Percentiles rank a stretch among this genome's conserved stretches.
These are phyloP conservation scores for Myiotriccus ornatus DNA, from an alignment of 2,797 vertebrate genomes.

Conservation along the genomic window DNA sequence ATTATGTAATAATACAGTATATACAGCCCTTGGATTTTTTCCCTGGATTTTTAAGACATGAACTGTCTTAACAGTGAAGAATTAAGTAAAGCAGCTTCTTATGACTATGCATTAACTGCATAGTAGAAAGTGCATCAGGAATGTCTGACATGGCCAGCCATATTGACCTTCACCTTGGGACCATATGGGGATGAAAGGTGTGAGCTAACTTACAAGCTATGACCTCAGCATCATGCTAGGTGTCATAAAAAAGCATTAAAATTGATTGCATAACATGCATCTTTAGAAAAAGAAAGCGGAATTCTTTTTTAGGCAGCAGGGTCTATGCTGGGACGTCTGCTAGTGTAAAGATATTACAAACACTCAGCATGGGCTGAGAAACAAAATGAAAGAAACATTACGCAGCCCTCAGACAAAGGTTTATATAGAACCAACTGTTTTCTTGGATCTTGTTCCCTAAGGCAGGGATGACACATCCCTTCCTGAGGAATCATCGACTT, in stretches of 20 bases:
- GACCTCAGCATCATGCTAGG: not conserved
- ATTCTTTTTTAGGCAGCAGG: not conserved
- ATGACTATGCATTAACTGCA: not conserved
- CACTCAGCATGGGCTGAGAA: not conserved
- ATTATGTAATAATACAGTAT: not conserved
- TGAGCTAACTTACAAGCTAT: not conserved
- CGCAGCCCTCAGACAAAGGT: not conserved
- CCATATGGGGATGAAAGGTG: not conserved
- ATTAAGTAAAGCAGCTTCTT: not conserved
- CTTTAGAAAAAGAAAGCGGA: not conserved
- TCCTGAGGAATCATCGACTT: not conserved
- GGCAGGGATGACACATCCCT: not conserved
- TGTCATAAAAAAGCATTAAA: not conserved
- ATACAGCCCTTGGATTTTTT: not conserved
- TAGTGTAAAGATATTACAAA: not conserved
- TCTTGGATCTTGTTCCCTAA: not conserved
- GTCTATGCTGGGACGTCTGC: fast-evolving
- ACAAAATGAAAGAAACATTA: not conserved
- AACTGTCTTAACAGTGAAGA: not conserved
- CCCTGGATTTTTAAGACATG: not conserved
- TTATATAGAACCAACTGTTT: not conserved
- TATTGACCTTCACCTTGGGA: not conserved
- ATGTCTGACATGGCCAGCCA: not conserved
- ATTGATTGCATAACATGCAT: not conserved
- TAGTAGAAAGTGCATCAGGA: not conserved